Evolutionary conservation across 2,888 invertebrate species (phyloP).

Genomic region (Rambutsinella grinnellia): DNA sequence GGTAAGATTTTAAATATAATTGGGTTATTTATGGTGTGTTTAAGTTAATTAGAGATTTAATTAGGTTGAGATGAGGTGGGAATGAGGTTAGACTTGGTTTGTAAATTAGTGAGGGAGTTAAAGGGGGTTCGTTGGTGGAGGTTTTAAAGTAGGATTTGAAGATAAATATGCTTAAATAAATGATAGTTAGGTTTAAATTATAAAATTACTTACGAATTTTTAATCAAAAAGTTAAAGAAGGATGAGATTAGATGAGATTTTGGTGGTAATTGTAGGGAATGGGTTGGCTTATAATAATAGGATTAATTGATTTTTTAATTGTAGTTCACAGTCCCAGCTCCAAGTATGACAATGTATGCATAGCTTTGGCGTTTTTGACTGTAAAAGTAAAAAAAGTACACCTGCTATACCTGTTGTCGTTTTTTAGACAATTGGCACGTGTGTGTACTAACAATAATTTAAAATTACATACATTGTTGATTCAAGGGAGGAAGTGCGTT

Average conservation of each 20-base stretch:
- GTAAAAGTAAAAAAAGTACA: slow-evolving; percentile 61
- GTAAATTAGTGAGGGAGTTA: neutral
- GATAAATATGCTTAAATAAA: too few relatives aligned
- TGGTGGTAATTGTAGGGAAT: too few relatives aligned
- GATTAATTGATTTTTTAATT: too few relatives aligned
- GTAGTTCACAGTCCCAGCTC: slow-evolving; percentile 67
- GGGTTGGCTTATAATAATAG: too few relatives aligned
- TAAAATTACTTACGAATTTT: too few relatives aligned
- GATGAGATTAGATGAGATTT: too few relatives aligned
- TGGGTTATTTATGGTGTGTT: too few relatives aligned
- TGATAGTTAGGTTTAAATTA: too few relatives aligned
- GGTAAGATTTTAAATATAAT: slow-evolving; percentile 30
- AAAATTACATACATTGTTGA: neutral
- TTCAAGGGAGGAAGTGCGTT: too few relatives aligned
- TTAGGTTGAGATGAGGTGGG: neutral
- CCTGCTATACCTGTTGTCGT: slow-evolving; percentile 62
- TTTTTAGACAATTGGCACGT: slow-evolving; percentile 56
- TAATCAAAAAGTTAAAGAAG: too few relatives aligned
- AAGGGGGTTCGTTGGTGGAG: neutral
- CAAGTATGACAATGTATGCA: slow-evolving; percentile 58
- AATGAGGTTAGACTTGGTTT: slow-evolving; percentile 2
- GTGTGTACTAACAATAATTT: slow-evolving; percentile 60
- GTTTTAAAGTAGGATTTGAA: too few relatives aligned
- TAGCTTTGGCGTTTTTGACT: slow-evolving; percentile 64
- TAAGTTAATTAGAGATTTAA: neutral